These are phyloP conservation scores for Netelia virgata DNA, from an alignment of 2,888 invertebrate genomes.

Conservation along the genomic window DNA sequence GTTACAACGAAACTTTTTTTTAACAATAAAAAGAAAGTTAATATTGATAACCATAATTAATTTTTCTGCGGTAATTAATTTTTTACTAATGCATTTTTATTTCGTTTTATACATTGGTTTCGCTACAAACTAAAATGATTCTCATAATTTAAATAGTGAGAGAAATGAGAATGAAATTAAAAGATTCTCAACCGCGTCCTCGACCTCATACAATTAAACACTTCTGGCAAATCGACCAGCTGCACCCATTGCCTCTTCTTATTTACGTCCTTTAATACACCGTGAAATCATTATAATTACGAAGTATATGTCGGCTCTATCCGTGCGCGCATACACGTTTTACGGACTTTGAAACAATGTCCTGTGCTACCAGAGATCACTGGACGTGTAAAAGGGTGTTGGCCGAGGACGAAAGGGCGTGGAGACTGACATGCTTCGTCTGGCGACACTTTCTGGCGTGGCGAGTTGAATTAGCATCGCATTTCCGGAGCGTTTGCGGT, in stretches of 20 bases:
- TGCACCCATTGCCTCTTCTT: slow-evolving; percentile 68
- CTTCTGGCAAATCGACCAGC: slow-evolving; percentile 48
- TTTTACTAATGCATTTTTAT: too few relatives aligned
- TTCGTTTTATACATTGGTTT: too few relatives aligned
- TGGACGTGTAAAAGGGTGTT: slow-evolving; percentile 54
- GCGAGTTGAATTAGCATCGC: slow-evolving; percentile 73
- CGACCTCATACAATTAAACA: slow-evolving; percentile 47
- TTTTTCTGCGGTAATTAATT: too few relatives aligned
- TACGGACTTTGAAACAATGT: slow-evolving; percentile 20
- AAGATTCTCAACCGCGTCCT: slow-evolving; percentile 21
- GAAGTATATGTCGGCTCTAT: slow-evolving; percentile 58
- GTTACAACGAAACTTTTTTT: not conserved
- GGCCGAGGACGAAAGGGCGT: slow-evolving; percentile 62
- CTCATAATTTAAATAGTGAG: not conserved
- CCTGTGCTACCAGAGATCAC: slow-evolving; percentile 57
- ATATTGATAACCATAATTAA: too few relatives aligned
- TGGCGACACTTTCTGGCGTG: slow-evolving; percentile 62
- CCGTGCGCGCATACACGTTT: not conserved
- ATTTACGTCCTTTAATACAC: slow-evolving; percentile 76
- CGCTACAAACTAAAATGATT: too few relatives aligned
- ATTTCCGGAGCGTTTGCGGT: slow-evolving; percentile 67
- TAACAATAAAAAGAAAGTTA: not conserved
- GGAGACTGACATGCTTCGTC: slow-evolving; percentile 60
- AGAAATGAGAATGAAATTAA: not conserved
- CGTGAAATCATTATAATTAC: slow-evolving; percentile 81